phyloP scores from a whole-genome alignment of 2,113 vertebrate species.

The Cochlearius cochlearius region DNA sequence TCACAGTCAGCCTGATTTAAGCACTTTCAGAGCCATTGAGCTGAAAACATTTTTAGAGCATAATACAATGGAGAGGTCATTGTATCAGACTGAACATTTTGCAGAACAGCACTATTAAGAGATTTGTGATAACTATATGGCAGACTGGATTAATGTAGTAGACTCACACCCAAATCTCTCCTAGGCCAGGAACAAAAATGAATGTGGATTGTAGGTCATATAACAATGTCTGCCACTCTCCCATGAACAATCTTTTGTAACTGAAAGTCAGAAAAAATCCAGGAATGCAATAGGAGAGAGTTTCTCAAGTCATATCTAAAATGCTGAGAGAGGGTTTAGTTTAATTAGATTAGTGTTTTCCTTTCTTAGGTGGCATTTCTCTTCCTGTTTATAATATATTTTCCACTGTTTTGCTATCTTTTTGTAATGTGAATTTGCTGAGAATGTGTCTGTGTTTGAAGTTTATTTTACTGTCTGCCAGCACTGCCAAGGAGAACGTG shows the following conservation, averaged over 20 bases:
- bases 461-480: background rate
- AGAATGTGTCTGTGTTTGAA: background rate
- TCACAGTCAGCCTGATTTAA: slow-evolving; percentile 4
- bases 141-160: slow-evolving; percentile 31
- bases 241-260: background rate
- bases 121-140: slow-evolving; percentile 25
- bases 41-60: slow-evolving; percentile 47
- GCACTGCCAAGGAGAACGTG: background rate
- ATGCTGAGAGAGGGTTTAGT: background rate
- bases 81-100: slow-evolving; percentile 30
- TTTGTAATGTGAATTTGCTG: slow-evolving; percentile 21
- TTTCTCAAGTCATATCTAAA: slow-evolving; percentile 3
- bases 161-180: background rate
- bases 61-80: slow-evolving; percentile 23
- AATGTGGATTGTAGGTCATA: background rate
- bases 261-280: background rate
- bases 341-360: slow-evolving; percentile 3
- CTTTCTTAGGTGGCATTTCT: background rate
- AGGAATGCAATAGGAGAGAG: background rate
- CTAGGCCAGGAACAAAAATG: background rate
- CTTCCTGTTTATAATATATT: background rate
- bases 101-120: slow-evolving; percentile 24
- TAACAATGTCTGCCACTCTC: background rate
- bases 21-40: slow-evolving; percentile 38
- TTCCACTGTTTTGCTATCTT: background rate